Percentiles rank a stretch among this genome's conserved stretches.
phyloP scores from a whole-genome alignment of 2,888 invertebrate species.

The Agriopis aurantiaria region DNA sequence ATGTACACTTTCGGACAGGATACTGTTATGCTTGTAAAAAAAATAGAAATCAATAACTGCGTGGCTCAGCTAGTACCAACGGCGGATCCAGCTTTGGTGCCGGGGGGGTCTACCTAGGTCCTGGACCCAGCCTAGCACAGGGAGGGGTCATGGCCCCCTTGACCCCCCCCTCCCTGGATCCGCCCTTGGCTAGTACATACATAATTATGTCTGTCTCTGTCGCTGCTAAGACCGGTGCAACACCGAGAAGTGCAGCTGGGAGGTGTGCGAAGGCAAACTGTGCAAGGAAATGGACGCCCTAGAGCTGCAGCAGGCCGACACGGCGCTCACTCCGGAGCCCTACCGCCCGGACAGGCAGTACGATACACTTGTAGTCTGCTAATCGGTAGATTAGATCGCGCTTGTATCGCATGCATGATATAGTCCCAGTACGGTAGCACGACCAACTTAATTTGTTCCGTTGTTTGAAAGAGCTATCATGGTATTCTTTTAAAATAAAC shows the following conservation, averaged over 20 bases:
- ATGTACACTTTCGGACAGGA: no score
- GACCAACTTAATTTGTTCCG: background rate
- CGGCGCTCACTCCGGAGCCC: constrained; percentile 57
- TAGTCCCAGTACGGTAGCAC: no score
- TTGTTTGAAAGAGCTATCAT: background rate
- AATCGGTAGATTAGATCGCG: background rate
- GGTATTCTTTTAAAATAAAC: no score
- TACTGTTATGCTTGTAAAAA: no score
- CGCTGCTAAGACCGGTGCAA: constrained; percentile 75
- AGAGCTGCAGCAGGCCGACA: constrained; percentile 71
- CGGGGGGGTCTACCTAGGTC: no score
- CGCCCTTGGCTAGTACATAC: background rate
- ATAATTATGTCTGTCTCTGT: background rate
- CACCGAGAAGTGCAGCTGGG: constrained; percentile 80
- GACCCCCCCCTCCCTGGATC: no score
- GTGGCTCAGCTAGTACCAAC: no score
- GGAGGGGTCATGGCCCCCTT: no score
- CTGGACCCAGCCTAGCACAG: no score
- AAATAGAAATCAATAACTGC: no score
- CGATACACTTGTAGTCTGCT: background rate
- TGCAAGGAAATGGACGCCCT: constrained; percentile 78
- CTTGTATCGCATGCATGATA: background rate
- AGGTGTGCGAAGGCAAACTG: constrained; percentile 80
- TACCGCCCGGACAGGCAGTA: constrained; percentile 54
- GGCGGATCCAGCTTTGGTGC: no score